These are phyloP conservation scores for Acheta domesticus DNA, from an alignment of 2,888 invertebrate genomes.

Conservation along the genomic window DNA sequence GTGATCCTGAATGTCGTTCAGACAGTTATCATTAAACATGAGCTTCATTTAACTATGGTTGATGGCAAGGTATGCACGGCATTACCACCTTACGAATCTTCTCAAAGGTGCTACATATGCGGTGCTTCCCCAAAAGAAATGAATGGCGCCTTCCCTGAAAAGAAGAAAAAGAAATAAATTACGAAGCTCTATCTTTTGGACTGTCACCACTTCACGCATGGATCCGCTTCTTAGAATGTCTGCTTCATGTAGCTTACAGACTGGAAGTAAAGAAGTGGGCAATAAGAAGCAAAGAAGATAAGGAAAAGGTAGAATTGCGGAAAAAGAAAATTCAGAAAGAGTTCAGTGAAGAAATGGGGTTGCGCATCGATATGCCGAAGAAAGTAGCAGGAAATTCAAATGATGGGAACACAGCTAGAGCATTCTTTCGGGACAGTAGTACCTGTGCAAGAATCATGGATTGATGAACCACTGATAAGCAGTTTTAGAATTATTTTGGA, in stretches of 20 bases:
- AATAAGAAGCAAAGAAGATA: no score
- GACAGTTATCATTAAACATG: not conserved
- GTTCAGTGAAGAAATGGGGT: no score
- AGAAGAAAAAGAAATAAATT: not conserved
- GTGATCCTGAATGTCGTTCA: not conserved
- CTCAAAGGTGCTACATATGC: not conserved
- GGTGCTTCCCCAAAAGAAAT: not conserved
- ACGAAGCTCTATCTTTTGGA: no score
- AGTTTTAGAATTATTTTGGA: no score
- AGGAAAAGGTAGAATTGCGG: no score
- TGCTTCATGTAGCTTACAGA: no score
- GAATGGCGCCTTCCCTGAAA: not conserved
- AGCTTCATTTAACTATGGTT: not conserved
- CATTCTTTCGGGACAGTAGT: slow-evolving; percentile 23
- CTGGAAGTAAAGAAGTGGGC: no score
- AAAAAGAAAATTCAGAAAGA: no score
- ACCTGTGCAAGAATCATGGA: slow-evolving; percentile 36
- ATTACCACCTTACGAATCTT: not conserved
- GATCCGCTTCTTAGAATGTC: no score
- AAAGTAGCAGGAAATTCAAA: not conserved
- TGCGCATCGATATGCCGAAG: no score
- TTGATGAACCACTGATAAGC: no score
- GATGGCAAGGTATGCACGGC: not conserved
- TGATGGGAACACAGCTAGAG: not conserved
- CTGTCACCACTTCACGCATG: no score